Percentiles rank a stretch among this genome's conserved stretches.
Evolutionary conservation across 2,113 vertebrate species (phyloP).

Genomic region (Hyla sarda): DNA sequence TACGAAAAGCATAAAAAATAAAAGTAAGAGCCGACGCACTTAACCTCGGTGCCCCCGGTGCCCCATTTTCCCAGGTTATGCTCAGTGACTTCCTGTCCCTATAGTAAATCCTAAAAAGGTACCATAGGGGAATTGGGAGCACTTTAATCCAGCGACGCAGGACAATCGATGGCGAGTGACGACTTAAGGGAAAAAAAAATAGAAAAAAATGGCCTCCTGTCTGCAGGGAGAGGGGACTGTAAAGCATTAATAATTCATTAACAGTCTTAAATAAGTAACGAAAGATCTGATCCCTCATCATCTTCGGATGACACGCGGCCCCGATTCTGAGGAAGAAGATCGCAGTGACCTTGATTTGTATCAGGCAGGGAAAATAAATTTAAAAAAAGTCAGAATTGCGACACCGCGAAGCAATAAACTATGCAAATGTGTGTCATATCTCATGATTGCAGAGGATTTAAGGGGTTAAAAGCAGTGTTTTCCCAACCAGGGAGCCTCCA

Average conservation of each 20-base stretch:
- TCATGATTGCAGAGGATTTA: not conserved
- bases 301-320: constrained; percentile 48
- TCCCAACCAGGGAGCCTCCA: too few species aligned
- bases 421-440: not conserved
- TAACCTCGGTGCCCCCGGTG: not conserved
- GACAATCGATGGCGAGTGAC: constrained; percentile 12
- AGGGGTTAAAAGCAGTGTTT: not conserved
- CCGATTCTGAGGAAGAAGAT: constrained; percentile 45
- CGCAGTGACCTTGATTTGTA: constrained; percentile 43
- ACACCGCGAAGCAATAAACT: not conserved
- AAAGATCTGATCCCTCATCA: constrained; percentile 52
- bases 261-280: constrained; percentile 56
- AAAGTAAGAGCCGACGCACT: not conserved
- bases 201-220: constrained; percentile 15
- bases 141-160: constrained; percentile 12
- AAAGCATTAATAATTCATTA: constrained; percentile 53
- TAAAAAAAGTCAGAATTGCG: not conserved
- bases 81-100: not conserved
- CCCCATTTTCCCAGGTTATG: not conserved
- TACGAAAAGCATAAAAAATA: not conserved
- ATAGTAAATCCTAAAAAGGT: not conserved
- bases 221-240: constrained; percentile 31
- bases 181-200: too few species aligned
- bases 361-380: not conserved
- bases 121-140: not conserved